Evolutionary conservation across 2,113 vertebrate species (phyloP), one percentile per base, ranked within the genome.

Genomic region (Gnathonemus longibarbis): DNA sequence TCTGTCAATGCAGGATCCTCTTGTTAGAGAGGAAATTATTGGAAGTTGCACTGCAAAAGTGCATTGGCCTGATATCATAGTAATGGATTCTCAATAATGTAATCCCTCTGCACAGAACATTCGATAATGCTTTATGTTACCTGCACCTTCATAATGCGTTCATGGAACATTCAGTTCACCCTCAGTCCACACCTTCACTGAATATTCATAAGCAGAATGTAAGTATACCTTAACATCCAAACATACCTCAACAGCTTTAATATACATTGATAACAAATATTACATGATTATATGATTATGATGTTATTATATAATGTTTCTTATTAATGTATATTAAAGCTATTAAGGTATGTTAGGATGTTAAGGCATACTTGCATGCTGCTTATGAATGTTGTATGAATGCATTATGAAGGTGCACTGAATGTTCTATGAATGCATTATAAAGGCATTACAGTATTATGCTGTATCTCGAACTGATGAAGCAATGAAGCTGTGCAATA

Each of bases 1-100:
- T 50, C 39, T 31, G 88, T 90, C 87, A 87, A 89, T 31, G 56
- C 39, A 45, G 53, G 56, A 62, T 66, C 31, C 56, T 66, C 53
- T 66, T 66, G 87, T 24, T 39, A 45, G 35, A 46, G 39, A 66
- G 87, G 31, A 11, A 46, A 88, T 39, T 45, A 58, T 19, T 58
- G 87, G 56, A 88, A 45, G 56, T 13, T 45, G 10, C n/a, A 88
- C 21, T 62, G 53, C 39, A 42, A 35, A 45, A 88, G 24, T 52
- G 1, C 56, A 45, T 21, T n/a, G 56, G 53, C 53, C 7, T 45
- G 35, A 24, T 45, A 24, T 35, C 19, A 21, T 62, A 24, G 21
- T n/a, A 66, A 46, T 45, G 87, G 39, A 66, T 35, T 87, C 46
- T 27, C 48, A 31, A 49, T 21, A 50, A 87, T 13, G 6, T 49